Conservation (phyloP, 2,888 invertebrate species). For the Stenurella melanura region DNA sequence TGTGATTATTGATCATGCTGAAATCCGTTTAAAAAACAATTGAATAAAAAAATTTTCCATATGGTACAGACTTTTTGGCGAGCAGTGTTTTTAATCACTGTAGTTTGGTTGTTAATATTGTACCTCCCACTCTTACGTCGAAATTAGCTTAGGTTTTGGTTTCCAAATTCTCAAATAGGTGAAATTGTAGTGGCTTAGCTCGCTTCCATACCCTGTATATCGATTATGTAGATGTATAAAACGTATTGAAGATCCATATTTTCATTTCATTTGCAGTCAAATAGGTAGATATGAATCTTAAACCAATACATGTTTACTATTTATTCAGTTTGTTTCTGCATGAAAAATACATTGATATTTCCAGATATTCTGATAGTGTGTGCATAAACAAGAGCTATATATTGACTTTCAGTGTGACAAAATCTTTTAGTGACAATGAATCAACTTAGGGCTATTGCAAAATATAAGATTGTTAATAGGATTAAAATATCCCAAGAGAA, state of each 20-base stretch:
- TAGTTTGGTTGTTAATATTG: too few species aligned
- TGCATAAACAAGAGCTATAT: background rate
- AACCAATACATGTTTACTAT: background rate
- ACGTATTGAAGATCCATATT: background rate
- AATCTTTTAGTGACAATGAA: background rate
- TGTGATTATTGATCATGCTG: too few species aligned
- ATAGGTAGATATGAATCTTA: background rate
- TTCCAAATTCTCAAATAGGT: too few species aligned
- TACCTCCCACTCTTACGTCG: too few species aligned
- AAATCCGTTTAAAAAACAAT: too few species aligned
- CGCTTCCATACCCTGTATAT: background rate
- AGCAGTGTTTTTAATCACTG: too few species aligned
- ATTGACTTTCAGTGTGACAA: background rate
- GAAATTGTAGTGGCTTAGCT: background rate
- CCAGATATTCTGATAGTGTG: background rate
- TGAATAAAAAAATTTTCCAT: too few species aligned
- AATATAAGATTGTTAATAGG: background rate
- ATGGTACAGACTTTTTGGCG: too few species aligned
- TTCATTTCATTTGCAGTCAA: background rate
- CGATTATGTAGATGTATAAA: background rate
- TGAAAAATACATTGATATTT: background rate
- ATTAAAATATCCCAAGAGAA: constrained; percentile 15
- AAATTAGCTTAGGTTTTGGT: too few species aligned
- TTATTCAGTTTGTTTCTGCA: background rate
- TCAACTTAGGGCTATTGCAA: background rate